Conservation (phyloP, 1,140 invertebrate genomes). For the Seison nebaliae region DNA sequence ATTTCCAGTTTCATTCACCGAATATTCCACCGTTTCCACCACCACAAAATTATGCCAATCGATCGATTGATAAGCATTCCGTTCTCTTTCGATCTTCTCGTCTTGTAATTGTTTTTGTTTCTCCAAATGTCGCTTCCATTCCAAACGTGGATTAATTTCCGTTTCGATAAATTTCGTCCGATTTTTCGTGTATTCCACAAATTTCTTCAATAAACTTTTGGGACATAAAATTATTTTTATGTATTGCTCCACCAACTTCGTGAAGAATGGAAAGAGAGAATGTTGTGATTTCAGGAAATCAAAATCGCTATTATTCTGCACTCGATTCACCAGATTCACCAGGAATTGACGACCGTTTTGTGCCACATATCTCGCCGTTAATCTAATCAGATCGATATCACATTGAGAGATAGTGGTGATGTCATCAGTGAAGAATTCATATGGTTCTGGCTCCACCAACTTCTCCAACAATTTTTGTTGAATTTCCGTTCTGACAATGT, state of each 20-base stretch:
- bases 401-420: conserved; percentile 93
- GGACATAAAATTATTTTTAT: conserved; percentile 77
- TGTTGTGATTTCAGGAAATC: conserved; percentile 93
- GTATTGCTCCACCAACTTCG: conserved; percentile 84
- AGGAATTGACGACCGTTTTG: conserved; percentile 87
- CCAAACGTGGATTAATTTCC: conserved; percentile 48
- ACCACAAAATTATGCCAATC: conserved; percentile 99
- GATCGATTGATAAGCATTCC: conserved; percentile 75
- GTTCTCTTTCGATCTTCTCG: conserved; percentile 69
- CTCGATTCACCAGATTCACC: conserved; percentile 87
- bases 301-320: conserved; percentile 92
- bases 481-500: too few species aligned
- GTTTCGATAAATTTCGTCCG: too few species aligned
- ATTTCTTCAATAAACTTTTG: conserved; percentile 52
- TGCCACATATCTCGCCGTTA: conserved; percentile 94
- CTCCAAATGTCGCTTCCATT: conserved; percentile 80
- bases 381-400: conserved; percentile 83
- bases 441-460: conserved; percentile 75
- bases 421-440: conserved; percentile 88
- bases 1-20: conserved; percentile 70
- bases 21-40: conserved; percentile 95
- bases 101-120: conserved; percentile 65
- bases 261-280: conserved; percentile 92
- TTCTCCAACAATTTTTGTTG: too few species aligned
- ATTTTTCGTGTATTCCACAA: too few species aligned